Evolutionary conservation across 2,113 vertebrate species (phyloP), one percentile per base, ranked within the genome.

Genomic region (Eublepharis macularius): DNA sequence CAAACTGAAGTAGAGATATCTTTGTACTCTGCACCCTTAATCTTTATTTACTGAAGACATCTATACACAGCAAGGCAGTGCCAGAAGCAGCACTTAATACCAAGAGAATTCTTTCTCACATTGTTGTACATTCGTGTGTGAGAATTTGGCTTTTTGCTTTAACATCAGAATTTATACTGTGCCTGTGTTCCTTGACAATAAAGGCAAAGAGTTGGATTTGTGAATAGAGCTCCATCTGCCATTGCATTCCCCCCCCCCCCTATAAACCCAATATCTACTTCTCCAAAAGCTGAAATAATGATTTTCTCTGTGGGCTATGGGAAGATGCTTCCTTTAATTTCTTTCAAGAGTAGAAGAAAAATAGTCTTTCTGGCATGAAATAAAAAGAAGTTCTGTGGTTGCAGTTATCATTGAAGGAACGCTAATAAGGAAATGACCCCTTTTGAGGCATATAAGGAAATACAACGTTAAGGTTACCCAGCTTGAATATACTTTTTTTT

Each of bases 191-290:
- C n/a, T n/a, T n/a, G n/a, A n/a, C n/a, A n/a, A 26, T 6, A 21
- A 57, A 6, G 17, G 17, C 14, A 54, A 54, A 54, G 13, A 54
- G 51, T 13, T 54, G 51, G n/a, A n/a, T n/a, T n/a, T n/a, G n/a
- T n/a, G n/a, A n/a, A n/a, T n/a, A n/a, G n/a, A n/a, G 51, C 51
- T 19, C 57, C 26, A 29, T 63, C 21, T 24, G 0, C 36, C 41
- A 32, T 51, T 10, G n/a, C n/a, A n/a, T n/a, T n/a, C n/a, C n/a
- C n/a, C n/a, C n/a, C n/a, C 24, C 51, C 79, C 1, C 41, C 21
- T 1, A 57, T 81, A 60, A 73, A 49, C 51, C 19, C 85, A 94
- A 89, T 88, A 92, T 93, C 90, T 93, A 90, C 81, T 89, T 90
- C 84, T 83, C 45, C 78, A 66, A 84, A 86, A 76, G 85, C 70